These are phyloP conservation scores for Hippocampus kuda DNA, from an alignment of 2,797 vertebrate species.

Conservation along the genomic window DNA sequence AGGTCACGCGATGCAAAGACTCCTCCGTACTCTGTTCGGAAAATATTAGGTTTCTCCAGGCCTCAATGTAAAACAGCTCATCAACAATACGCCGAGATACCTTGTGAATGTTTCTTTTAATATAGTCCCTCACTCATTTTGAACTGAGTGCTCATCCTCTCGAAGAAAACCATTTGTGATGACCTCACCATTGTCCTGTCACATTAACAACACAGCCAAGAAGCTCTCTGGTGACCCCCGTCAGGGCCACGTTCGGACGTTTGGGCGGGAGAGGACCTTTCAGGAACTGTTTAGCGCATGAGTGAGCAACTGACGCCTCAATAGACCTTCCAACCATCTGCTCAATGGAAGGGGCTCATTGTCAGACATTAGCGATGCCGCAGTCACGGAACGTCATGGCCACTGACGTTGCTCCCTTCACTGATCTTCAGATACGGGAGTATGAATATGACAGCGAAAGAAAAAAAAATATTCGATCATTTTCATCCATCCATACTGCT, in stretches of 20 bases:
- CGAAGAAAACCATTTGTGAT: neutral
- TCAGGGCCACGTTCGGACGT: slow-evolving; percentile 14
- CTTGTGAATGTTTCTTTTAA: neutral
- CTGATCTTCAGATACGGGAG: neutral
- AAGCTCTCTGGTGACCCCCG: slow-evolving; percentile 7
- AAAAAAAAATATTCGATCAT: too few relatives aligned
- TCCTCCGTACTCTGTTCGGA: neutral
- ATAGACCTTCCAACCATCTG: slow-evolving; percentile 31
- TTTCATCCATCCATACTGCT: too few relatives aligned
- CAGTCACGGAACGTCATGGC: neutral
- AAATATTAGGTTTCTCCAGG: neutral
- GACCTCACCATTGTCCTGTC: neutral
- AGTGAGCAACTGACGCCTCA: slow-evolving; percentile 33
- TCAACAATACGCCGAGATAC: neutral
- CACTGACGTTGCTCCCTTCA: neutral
- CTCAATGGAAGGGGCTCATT: slow-evolving; percentile 9
- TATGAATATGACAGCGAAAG: neutral
- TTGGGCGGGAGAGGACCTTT: slow-evolving; percentile 30
- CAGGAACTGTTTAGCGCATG: slow-evolving; percentile 40
- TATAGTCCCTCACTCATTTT: neutral
- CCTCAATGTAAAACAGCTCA: neutral
- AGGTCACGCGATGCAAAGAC: slow-evolving; percentile 1
- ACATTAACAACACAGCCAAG: neutral
- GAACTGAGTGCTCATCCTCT: neutral
- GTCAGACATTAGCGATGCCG: slow-evolving; percentile 2